phyloP scores from a whole-genome alignment of 92 coral and sea anemone species.

The Palythoa heliodiscus region DNA sequence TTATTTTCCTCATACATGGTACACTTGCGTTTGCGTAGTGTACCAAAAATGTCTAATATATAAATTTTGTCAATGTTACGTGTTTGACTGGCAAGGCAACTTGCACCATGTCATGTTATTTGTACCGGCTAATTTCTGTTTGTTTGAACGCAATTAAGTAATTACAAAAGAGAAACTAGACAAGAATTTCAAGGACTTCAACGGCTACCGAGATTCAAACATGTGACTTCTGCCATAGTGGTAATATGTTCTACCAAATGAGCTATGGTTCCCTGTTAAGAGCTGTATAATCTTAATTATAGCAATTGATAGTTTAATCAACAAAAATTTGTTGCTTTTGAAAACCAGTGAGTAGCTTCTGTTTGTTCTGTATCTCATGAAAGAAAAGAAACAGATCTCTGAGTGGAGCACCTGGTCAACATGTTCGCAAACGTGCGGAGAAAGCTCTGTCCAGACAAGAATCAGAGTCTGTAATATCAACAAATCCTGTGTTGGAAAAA shows the following conservation, averaged over 20 bases:
- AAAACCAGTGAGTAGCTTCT: background rate
- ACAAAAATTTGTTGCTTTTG: background rate
- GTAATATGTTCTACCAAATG: no score
- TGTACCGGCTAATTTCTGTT: no score
- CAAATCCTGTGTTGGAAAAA: constrained; percentile 38
- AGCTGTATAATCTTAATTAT: background rate
- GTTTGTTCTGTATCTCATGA: background rate
- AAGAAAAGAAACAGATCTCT: background rate
- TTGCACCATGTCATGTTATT: no score
- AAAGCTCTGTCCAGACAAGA: constrained; percentile 46
- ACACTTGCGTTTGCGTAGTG: background rate
- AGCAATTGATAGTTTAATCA: background rate
- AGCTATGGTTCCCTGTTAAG: background rate
- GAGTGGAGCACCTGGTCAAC: constrained; percentile 26
- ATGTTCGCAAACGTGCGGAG: constrained; percentile 56
- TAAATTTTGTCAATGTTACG: no score
- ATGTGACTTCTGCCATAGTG: no score
- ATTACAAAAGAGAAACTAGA: background rate
- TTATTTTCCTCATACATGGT: background rate
- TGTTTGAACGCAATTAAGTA: no score
- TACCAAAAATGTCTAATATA: no score
- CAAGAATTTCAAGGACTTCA: no score
- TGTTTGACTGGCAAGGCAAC: no score
- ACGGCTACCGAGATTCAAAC: no score
- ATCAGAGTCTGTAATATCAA: constrained; percentile 46